Evolutionary conservation across 2,113 vertebrate genomes (phyloP).

Genomic region (Stegastes partitus): DNA sequence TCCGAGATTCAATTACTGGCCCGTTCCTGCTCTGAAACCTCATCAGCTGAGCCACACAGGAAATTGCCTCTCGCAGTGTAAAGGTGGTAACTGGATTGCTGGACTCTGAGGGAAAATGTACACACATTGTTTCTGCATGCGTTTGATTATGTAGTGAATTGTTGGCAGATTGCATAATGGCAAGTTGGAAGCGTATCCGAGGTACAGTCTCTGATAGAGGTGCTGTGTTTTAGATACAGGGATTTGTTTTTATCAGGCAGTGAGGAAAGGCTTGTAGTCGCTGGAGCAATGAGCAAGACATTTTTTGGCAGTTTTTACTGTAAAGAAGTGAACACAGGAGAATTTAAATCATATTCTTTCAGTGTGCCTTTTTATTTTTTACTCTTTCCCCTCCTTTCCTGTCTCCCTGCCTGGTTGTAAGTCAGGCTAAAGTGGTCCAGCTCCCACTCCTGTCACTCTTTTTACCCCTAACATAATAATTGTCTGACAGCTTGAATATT

Average conservation of each 20-base stretch:
- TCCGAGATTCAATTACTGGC: constrained; percentile 85
- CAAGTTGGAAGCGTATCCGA: constrained; percentile 10
- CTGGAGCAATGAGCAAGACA: constrained; percentile 36
- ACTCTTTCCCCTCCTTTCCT: neutral
- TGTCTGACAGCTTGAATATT: constrained; percentile 48
- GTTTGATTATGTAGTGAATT: constrained; percentile 51
- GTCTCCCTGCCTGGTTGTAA: constrained; percentile 43
- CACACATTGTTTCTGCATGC: constrained; percentile 45
- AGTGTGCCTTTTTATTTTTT: neutral
- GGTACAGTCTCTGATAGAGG: constrained; percentile 9
- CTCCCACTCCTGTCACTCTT: constrained; percentile 60
- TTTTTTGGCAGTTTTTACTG: constrained; percentile 22
- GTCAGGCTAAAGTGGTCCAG: constrained; percentile 41
- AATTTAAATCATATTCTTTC: constrained; percentile 43
- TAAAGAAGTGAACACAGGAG: constrained; percentile 39
- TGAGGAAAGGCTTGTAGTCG: constrained; percentile 26
- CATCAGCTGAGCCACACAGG: constrained; percentile 70
- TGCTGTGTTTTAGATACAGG: constrained; percentile 10
- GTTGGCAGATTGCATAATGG: constrained; percentile 57
- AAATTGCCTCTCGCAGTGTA: constrained; percentile 72
- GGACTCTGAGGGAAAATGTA: constrained; percentile 51
- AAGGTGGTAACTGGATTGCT: constrained; percentile 72
- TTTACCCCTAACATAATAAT: constrained; percentile 50
- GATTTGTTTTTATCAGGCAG: constrained; percentile 24
- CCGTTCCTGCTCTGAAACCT: constrained; percentile 69